Base-by-base conservation (phyloP, 2,888 invertebrate species). In the Pheosia gnoma region DNA sequence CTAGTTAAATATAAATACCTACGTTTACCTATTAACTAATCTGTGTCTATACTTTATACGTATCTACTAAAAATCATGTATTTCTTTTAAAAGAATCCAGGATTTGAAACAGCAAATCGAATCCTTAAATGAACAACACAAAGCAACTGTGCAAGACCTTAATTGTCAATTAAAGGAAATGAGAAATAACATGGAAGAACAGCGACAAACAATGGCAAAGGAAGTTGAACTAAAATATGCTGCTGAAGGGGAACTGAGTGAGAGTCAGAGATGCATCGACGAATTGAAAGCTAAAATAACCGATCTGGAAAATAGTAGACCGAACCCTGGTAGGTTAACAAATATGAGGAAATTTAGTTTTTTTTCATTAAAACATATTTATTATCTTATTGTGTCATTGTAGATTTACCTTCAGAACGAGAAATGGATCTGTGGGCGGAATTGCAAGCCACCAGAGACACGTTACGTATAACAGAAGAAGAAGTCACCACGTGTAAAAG, bases 381-480 rank as follows among this genome's bases (percentile, higher is more conserved):
- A 51, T 25, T 8, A 25, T 25, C 7, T 6, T 37, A 25, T 52
- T 65, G 39, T 61, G 55, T 41, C 49, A 78, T 80, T 54, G 11
- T 63, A 92, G 93, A 91, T 70, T 75, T 90, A 59, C 91, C 91
- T 49, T 89, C 89, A 39, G 88, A 90, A 81, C 82, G 89, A 74
- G 93, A 93, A 81, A 89, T 93, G 83, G 89, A 90, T 68, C 72
- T 93, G 60, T 88, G 89, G 88, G 87, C 93, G 37, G 91, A 93
- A 66, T 68, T 93, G 58, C 88, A 91, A 75, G 87, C 91, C 25
- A 88, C 88, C n/a, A 93, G 93, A 77, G 91, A 92, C 45, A 84
- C 85, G 49, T 81, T 93, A 58, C 84, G 87, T n/a, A 61, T 83
- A 53, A 83, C 87, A 10, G 93, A 93, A 76, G 93, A 93, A 1